phyloP scores from a whole-genome alignment of 2,797 vertebrate genomes.

The Macropodus opercularis region DNA sequence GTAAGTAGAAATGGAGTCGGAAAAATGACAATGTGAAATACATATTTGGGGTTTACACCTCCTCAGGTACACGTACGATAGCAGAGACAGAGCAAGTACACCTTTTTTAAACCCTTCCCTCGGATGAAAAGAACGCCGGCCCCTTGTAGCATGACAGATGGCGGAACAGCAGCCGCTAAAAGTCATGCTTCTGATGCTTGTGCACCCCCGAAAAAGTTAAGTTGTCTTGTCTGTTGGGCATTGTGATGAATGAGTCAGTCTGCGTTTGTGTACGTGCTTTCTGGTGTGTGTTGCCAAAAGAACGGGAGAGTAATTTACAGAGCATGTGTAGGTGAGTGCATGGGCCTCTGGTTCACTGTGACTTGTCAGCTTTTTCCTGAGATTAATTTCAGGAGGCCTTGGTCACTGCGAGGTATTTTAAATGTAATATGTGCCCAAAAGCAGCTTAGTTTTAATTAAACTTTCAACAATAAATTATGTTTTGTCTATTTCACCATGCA shows the following conservation, averaged over 20 bases:
- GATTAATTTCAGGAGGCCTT: slow-evolving; percentile 55
- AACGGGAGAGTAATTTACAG: slow-evolving; percentile 44
- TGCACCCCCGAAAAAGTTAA: slow-evolving; percentile 70
- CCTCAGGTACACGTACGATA: slow-evolving; percentile 56
- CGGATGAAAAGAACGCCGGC: slow-evolving; percentile 62
- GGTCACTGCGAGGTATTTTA: slow-evolving; percentile 57
- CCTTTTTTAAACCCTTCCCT: slow-evolving; percentile 61
- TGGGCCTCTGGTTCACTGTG: slow-evolving; percentile 37
- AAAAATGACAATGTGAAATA: slow-evolving; percentile 58
- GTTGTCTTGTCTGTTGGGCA: slow-evolving; percentile 68
- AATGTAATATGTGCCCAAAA: slow-evolving; percentile 48
- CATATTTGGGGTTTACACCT: slow-evolving; percentile 62
- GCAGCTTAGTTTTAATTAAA: slow-evolving; percentile 58
- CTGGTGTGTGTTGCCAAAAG: slow-evolving; percentile 4
- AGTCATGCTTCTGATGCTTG: slow-evolving; percentile 75
- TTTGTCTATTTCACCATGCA: slow-evolving; percentile 12
- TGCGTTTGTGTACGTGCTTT: slow-evolving; percentile 8
- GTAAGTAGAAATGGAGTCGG: slow-evolving; percentile 43
- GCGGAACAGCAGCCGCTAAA: slow-evolving; percentile 72
- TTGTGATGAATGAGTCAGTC: slow-evolving; percentile 68
- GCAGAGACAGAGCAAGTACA: slow-evolving; percentile 53
- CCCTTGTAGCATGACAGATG: slow-evolving; percentile 74
- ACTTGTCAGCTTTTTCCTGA: slow-evolving; percentile 42
- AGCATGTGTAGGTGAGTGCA: slow-evolving; percentile 37
- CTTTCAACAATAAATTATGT: slow-evolving; percentile 44